A percentile compares a stretch with the other conserved stretches of the same genome.
Conservation (phyloP, 1,140 invertebrate species). For the Drosophila nigromelanica region DNA sequence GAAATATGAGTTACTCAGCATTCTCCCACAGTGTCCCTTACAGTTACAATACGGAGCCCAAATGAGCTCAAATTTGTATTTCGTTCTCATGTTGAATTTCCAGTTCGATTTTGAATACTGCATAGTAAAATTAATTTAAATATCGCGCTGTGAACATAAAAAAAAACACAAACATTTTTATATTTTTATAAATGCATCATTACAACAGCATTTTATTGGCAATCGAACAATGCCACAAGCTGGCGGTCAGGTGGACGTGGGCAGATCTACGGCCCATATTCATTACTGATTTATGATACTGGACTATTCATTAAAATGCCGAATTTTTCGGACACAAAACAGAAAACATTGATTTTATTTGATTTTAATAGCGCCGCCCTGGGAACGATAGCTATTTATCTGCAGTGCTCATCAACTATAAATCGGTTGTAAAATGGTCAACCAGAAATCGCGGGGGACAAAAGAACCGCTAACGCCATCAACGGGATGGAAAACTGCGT, state of each 20-base stretch:
- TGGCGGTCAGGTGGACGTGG: conserved; percentile 38
- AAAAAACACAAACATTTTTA: conserved; percentile 52
- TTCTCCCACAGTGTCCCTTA: too few species aligned
- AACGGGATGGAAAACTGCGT: conserved; percentile 52
- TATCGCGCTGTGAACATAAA: conserved; percentile 45
- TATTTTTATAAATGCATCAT: conserved; percentile 79
- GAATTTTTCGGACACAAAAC: conserved; percentile 9
- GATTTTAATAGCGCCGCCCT: conserved; percentile 69
- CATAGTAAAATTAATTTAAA: conserved; percentile 68
- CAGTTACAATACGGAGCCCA: neutral
- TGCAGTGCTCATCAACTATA: conserved; percentile 61
- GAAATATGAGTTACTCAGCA: too few species aligned
- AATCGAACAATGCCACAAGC: conserved; percentile 38
- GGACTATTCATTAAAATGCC: conserved; percentile 70
- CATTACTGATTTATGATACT: conserved; percentile 75
- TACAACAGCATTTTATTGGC: conserved; percentile 68
- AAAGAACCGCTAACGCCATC: conserved; percentile 78
- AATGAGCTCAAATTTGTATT: neutral
- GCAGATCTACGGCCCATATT: conserved; percentile 50
- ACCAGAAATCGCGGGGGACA: conserved; percentile 52
- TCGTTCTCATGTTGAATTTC: conserved; percentile 33
- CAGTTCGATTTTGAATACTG: conserved; percentile 20
- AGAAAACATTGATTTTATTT: conserved; percentile 74
- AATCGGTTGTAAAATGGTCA: conserved; percentile 70
- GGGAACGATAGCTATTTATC: conserved; percentile 51